Conservation (phyloP, 37 sponge, comb jelly and placozoan genomes). For the Cliona cf. orientalis region DNA sequence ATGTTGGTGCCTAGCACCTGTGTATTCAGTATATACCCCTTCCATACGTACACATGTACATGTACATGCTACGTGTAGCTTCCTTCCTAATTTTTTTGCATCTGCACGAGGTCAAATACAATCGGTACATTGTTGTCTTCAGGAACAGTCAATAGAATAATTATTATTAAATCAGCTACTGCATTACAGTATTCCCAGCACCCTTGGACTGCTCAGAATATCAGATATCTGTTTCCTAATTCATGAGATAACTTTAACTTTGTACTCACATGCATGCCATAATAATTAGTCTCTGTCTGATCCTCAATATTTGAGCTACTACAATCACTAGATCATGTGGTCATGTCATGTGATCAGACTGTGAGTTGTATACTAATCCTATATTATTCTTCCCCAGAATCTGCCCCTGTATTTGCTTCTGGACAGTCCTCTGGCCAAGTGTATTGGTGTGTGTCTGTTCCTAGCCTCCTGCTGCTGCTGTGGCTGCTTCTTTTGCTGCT, state of each 20-base stretch:
- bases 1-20: too few species aligned
- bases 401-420: slow-evolving; percentile 39
- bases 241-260: not conserved
- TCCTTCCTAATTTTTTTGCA: not conserved
- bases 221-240: not conserved
- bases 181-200: too few species aligned
- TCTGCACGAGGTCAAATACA: not conserved
- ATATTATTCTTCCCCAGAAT: slow-evolving; percentile 13
- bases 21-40: too few species aligned
- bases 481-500: slow-evolving; percentile 43
- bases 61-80: too few species aligned
- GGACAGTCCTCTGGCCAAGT: slow-evolving; percentile 43
- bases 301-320: too few species aligned
- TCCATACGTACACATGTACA: too few species aligned
- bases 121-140: too few species aligned
- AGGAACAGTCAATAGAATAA: too few species aligned
- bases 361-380: not conserved
- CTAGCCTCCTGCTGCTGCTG: slow-evolving; percentile 36
- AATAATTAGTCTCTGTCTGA: too few species aligned
- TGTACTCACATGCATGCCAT: not conserved
- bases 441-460: slow-evolving; percentile 11
- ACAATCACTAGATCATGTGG: too few species aligned
- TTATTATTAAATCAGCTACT: too few species aligned
- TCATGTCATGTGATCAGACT: too few species aligned
- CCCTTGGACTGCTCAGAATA: not conserved